Evolutionary conservation across 2,797 vertebrate species (phyloP).

Genomic region (Melanotaenia boesemani): DNA sequence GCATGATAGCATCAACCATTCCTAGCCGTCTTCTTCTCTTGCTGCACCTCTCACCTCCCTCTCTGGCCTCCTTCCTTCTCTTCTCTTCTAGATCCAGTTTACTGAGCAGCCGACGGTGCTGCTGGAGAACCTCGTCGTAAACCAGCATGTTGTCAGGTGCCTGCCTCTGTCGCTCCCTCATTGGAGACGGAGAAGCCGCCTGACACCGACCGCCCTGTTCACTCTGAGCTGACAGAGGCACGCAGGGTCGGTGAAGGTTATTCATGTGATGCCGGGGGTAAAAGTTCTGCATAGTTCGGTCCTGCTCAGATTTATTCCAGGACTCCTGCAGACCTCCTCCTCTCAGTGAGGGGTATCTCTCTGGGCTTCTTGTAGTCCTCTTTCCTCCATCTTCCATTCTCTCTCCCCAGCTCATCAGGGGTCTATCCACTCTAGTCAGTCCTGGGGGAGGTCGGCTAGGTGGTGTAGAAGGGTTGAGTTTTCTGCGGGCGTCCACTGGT

Average conservation of each 20-base stretch:
- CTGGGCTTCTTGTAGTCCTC: slow-evolving; percentile 82
- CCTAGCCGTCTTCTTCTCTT: slow-evolving; percentile 7
- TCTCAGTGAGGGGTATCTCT: slow-evolving; percentile 80
- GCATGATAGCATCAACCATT: slow-evolving; percentile 4
- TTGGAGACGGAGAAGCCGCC: slow-evolving; percentile 66
- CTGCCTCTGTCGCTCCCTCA: slow-evolving; percentile 68
- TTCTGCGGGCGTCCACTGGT: slow-evolving; percentile 80
- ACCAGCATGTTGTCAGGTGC: slow-evolving; percentile 83
- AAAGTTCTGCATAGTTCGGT: slow-evolving; percentile 72
- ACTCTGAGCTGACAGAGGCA: slow-evolving; percentile 41
- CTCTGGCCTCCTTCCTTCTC: slow-evolving; percentile 79
- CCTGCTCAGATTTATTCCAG: slow-evolving; percentile 84
- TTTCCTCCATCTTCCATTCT: slow-evolving; percentile 64
- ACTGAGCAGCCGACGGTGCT: slow-evolving; percentile 91
- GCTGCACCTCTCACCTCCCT: slow-evolving; percentile 79
- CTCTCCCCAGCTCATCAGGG: slow-evolving; percentile 61
- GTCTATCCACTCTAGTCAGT: slow-evolving; percentile 71
- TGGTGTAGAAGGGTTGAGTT: slow-evolving; percentile 66
- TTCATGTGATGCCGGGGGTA: slow-evolving; percentile 69
- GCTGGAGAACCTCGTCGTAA: slow-evolving; percentile 90
- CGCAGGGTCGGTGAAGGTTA: slow-evolving; percentile 74
- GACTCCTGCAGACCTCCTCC: slow-evolving; percentile 74
- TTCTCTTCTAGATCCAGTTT: slow-evolving; percentile 93
- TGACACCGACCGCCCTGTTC: slow-evolving; percentile 71
- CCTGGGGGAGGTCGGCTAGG: slow-evolving; percentile 73